A percentile compares a stretch with the other conserved stretches of the same genome.
Conservation (phyloP, 2,113 vertebrate species). For the Oreotrochilus melanogaster region DNA sequence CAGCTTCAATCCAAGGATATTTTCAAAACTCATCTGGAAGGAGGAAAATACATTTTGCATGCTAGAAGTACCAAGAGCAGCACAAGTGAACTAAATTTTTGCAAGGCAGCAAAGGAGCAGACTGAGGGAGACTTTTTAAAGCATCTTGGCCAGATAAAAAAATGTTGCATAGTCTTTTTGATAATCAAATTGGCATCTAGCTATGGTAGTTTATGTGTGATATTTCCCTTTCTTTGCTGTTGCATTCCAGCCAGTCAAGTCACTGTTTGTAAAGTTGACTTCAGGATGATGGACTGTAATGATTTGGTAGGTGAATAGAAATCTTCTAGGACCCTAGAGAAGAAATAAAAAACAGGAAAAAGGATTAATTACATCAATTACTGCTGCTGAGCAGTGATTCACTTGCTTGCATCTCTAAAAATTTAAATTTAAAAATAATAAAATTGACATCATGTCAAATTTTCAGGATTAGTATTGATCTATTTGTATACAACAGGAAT, state of each 20-base stretch:
- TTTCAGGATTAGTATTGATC: background rate
- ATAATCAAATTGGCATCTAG: accelerated
- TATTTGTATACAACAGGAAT: background rate
- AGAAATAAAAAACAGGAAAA: background rate
- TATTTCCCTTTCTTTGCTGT: background rate
- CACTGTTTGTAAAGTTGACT: background rate
- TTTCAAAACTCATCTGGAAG: background rate
- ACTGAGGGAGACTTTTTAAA: background rate
- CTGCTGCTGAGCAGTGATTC: background rate
- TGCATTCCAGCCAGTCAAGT: background rate
- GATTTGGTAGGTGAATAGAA: background rate
- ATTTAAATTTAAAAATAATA: background rate
- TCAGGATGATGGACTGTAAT: background rate
- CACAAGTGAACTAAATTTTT: background rate
- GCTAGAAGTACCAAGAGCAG: background rate
- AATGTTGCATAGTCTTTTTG: accelerated
- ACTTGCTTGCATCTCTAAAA: background rate
- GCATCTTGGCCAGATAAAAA: background rate
- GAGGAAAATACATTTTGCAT: background rate
- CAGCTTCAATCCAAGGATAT: accelerated
- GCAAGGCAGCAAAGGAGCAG: background rate
- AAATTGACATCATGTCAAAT: no score
- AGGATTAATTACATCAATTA: background rate
- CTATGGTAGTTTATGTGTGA: background rate
- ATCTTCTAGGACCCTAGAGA: background rate